Evolutionary conservation across 1,140 invertebrate species (phyloP).

Genomic region (Hestina assimilis): DNA sequence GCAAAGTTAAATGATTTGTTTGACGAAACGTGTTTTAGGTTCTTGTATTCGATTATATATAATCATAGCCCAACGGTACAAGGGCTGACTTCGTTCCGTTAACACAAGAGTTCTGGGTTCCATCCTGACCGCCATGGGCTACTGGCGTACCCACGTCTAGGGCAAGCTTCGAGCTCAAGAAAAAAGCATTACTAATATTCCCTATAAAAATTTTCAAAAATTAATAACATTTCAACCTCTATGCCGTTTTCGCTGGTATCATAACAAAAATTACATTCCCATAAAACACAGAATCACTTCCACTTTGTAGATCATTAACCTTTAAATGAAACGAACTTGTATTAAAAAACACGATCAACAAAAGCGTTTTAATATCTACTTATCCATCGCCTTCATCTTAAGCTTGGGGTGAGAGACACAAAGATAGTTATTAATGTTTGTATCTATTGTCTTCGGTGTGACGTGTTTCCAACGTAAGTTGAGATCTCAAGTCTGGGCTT

Average conservation of each 20-base stretch:
- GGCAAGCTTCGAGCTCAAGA: too few species aligned
- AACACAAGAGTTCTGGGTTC: too few species aligned
- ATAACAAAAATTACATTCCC: too few species aligned
- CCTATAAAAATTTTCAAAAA: too few species aligned
- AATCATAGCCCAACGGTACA: too few species aligned
- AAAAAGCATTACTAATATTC: too few species aligned
- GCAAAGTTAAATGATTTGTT: not conserved
- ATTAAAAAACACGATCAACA: not conserved
- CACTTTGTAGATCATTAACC: not conserved
- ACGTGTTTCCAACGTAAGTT: conserved; percentile 39
- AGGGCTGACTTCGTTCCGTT: too few species aligned
- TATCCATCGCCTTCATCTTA: conserved; percentile 38
- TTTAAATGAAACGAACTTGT: not conserved
- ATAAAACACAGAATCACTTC: not conserved
- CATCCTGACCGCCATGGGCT: too few species aligned
- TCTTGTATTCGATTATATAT: not conserved
- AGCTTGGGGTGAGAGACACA: conserved; percentile 43
- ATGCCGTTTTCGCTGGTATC: too few species aligned
- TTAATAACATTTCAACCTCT: too few species aligned
- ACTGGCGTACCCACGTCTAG: too few species aligned
- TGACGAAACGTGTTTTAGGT: not conserved
- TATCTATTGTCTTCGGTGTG: conserved; percentile 51
- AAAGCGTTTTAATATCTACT: conserved; percentile 41
- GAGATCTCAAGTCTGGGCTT: conserved; percentile 30
- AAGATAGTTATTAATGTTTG: conserved; percentile 69